These are phyloP conservation scores for Limenitis camilla DNA, from an alignment of 2,888 invertebrate species.

Conservation along the genomic window DNA sequence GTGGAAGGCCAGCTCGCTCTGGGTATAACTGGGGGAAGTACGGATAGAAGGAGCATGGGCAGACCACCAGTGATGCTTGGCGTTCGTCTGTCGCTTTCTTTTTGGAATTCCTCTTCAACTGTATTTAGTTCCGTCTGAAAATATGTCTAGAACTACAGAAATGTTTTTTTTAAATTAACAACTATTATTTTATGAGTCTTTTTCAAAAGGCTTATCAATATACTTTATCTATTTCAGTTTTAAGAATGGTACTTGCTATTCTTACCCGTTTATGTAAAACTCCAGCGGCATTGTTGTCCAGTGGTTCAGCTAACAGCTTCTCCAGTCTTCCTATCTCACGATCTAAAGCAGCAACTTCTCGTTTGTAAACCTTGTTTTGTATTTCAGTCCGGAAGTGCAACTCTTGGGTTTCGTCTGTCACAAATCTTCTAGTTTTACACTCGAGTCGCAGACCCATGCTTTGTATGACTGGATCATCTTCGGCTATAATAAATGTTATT, in stretches of 20 bases:
- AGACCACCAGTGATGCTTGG: constrained; percentile 81
- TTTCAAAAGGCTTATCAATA: too few species aligned
- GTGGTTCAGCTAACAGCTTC: constrained; percentile 77
- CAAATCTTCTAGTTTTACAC: constrained; percentile 89
- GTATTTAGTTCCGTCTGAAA: constrained; percentile 62
- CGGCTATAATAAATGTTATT: constrained; percentile 61
- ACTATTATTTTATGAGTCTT: too few species aligned
- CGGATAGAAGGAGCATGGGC: constrained; percentile 81
- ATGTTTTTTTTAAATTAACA: too few species aligned
- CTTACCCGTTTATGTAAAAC: constrained; percentile 49
- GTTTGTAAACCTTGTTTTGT: constrained; percentile 90
- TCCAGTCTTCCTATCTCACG: constrained; percentile 85
- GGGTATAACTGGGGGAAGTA: constrained; percentile 83
- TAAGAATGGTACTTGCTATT: not conserved
- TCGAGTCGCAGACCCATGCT: constrained; percentile 92
- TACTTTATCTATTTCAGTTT: constrained; percentile 33
- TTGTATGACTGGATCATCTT: constrained; percentile 87
- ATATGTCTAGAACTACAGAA: not conserved
- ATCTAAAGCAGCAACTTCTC: constrained; percentile 86
- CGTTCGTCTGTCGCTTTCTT: constrained; percentile 54
- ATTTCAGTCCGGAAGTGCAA: constrained; percentile 90
- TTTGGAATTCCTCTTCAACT: constrained; percentile 57
- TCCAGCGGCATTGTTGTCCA: constrained; percentile 71
- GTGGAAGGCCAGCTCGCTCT: constrained; percentile 86
- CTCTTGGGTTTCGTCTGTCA: constrained; percentile 87